Evolutionary conservation across 2,888 invertebrate genomes (phyloP).

Genomic region (Callyntrura sp.): DNA sequence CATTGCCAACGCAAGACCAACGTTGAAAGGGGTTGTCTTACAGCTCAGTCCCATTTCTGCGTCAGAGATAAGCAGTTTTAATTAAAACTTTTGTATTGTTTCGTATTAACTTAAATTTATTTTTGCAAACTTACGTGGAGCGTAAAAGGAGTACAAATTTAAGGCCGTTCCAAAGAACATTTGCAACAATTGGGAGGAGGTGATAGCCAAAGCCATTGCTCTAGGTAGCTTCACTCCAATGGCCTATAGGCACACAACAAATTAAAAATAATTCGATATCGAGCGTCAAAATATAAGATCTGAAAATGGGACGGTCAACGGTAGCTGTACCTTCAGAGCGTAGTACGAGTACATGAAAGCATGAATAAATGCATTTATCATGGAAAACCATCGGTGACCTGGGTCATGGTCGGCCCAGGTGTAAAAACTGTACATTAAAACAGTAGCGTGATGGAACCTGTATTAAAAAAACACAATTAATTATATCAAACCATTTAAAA

Average conservation of each 20-base stretch:
- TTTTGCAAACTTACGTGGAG: constrained; percentile 18
- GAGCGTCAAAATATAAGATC: background rate
- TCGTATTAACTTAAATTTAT: too few species aligned
- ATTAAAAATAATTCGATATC: background rate
- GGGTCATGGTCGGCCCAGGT: constrained; percentile 59
- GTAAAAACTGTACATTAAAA: constrained; percentile 57
- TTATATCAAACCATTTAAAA: too few species aligned
- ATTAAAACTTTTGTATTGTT: too few species aligned
- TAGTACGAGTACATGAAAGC: constrained; percentile 97
- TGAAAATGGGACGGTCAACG: too few species aligned
- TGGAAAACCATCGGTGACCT: constrained; percentile 44
- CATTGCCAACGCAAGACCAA: constrained; percentile 6
- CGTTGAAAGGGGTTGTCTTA: constrained; percentile 34
- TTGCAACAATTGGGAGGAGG: constrained; percentile 94
- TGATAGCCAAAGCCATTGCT: constrained; percentile 95
- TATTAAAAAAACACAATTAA: too few species aligned
- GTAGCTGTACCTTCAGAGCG: constrained; percentile 88
- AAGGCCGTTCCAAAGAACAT: constrained; percentile 97
- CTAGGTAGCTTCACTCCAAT: constrained; percentile 94
- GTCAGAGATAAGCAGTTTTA: constrained; percentile 91
- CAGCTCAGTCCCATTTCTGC: constrained; percentile 90
- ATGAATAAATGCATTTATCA: constrained; percentile 95
- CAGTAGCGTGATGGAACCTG: constrained; percentile 71
- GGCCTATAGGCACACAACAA: constrained; percentile 87
- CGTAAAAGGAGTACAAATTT: constrained; percentile 86